Percentiles rank a stretch among this genome's conserved stretches.
These are phyloP conservation scores for Acanthopleura granulata DNA, from an alignment of 2,888 invertebrate species.

Conservation along the genomic window DNA sequence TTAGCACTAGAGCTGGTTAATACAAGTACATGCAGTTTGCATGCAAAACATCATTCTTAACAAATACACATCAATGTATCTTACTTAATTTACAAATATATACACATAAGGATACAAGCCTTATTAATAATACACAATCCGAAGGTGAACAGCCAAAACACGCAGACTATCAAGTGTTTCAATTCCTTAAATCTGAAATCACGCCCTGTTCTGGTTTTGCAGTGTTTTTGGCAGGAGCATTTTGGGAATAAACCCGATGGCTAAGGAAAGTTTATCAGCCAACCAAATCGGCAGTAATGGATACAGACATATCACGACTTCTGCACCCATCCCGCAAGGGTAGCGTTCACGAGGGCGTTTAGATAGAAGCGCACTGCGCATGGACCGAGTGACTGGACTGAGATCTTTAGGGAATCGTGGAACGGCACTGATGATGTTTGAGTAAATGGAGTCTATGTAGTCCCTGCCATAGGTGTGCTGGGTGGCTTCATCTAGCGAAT, in stretches of 20 bases:
- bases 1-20: too few relatives aligned
- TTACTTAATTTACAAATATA: too few relatives aligned
- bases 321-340: constrained; percentile 60
- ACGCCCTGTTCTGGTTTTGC: background rate
- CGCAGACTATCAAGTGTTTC: too few relatives aligned
- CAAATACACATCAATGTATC: too few relatives aligned
- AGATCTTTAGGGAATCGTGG: constrained; percentile 54
- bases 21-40: too few relatives aligned
- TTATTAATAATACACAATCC: too few relatives aligned
- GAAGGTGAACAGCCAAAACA: too few relatives aligned
- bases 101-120: too few relatives aligned
- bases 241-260: constrained; percentile 47
- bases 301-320: constrained; percentile 51
- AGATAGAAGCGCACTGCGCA: constrained; percentile 61
- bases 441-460: constrained; percentile 56
- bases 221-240: constrained; percentile 34
- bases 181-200: too few relatives aligned
- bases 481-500: constrained; percentile 49
- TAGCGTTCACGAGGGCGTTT: constrained; percentile 59
- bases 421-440: constrained; percentile 41
- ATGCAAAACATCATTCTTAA: too few relatives aligned
- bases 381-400: constrained; percentile 60
- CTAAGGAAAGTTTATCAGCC: constrained; percentile 52
- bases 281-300: constrained; percentile 61
- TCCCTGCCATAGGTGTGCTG: constrained; percentile 53